These are phyloP conservation scores for Papilio aristodemus DNA, from an alignment of 1,140 invertebrate species.

Conservation along the genomic window DNA sequence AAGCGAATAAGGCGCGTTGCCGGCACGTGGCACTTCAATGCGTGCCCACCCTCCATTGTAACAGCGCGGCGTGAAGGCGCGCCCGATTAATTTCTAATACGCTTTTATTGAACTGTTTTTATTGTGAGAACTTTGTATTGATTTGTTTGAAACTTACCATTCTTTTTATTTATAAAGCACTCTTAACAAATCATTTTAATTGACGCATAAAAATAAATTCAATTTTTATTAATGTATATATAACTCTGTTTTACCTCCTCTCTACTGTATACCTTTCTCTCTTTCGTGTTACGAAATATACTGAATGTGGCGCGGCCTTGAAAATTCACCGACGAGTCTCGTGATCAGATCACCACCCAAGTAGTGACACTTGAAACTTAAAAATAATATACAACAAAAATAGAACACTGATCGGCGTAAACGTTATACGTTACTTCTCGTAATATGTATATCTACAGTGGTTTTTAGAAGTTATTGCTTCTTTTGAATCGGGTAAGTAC, in stretches of 20 bases:
- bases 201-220: not conserved
- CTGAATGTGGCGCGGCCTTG: no score
- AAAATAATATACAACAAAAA: no score
- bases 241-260: not conserved
- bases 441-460: no score
- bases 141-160: conserved; percentile 34
- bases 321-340: not conserved
- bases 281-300: no score
- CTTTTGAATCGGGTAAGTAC: not conserved
- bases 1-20: conserved; percentile 48
- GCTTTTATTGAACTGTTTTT: not conserved
- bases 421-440: no score
- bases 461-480: not conserved
- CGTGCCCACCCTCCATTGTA: conserved; percentile 34
- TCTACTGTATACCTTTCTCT: no score
- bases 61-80: conserved; percentile 34
- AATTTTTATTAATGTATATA: not conserved
- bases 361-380: no score
- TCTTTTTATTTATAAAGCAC: conserved; percentile 17
- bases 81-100: conserved; percentile 43
- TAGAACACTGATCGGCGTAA: no score
- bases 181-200: not conserved
- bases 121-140: conserved; percentile 45
- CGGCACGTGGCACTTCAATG: conserved; percentile 35
- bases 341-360: not conserved